Conservation (phyloP, 1,140 invertebrate genomes). For the Palaemon carinicauda region DNA sequence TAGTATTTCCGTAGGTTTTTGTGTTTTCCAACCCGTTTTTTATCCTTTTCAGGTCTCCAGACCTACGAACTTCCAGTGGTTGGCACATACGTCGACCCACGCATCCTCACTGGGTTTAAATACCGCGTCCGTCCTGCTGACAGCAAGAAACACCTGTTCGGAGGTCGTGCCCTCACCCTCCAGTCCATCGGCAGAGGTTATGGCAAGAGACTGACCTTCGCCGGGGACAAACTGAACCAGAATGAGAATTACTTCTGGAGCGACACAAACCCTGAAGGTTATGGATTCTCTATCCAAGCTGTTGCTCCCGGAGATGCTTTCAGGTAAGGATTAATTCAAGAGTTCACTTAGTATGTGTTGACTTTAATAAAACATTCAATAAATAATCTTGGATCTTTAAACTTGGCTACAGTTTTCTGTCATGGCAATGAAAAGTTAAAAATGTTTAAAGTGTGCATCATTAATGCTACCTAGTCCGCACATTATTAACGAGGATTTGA, state of each 20-base stretch:
- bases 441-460: no score
- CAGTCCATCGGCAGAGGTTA: conserved; percentile 78
- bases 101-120: conserved; percentile 77
- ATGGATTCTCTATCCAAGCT: conserved; percentile 59
- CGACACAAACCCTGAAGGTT: conserved; percentile 59
- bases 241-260: conserved; percentile 67
- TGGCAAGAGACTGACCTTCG: conserved; percentile 68
- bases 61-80: conserved; percentile 77
- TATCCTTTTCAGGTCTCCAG: conserved; percentile 67
- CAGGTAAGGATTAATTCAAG: conserved; percentile 14
- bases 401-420: no score
- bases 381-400: no score
- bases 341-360: no score
- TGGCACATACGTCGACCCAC: conserved; percentile 78
- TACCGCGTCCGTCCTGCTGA: conserved; percentile 77
- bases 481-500: no score
- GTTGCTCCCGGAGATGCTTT: conserved; percentile 51
- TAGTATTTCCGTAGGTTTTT: no score
- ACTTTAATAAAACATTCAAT: no score
- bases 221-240: conserved; percentile 17
- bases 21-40: not conserved
- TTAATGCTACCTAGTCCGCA: no score
- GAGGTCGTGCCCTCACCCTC: conserved; percentile 68
- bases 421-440: no score
- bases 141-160: conserved; percentile 66